Conservation (phyloP, 2,888 invertebrate species). For the Piscicola geometra region DNA sequence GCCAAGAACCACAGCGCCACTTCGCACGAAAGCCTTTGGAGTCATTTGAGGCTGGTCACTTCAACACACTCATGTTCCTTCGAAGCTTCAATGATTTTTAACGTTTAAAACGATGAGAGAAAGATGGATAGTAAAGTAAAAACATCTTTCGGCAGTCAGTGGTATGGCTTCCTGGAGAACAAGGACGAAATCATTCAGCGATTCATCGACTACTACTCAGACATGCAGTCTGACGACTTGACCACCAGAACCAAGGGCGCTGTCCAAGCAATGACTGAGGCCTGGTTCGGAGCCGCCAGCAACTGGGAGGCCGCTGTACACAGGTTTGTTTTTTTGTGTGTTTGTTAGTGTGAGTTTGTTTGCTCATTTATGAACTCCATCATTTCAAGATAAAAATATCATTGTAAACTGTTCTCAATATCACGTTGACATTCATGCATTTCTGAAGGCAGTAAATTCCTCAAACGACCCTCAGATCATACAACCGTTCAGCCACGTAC, state of each 20-base stretch:
- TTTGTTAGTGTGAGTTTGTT: too few relatives aligned
- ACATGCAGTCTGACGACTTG: slow-evolving; percentile 30
- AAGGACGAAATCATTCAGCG: slow-evolving; percentile 14
- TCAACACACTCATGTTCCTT: too few relatives aligned
- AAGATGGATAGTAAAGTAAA: too few relatives aligned
- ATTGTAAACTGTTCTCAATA: too few relatives aligned
- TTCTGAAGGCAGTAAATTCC: too few relatives aligned
- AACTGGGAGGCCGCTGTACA: slow-evolving; percentile 24
- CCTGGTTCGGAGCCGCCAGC: slow-evolving; percentile 33
- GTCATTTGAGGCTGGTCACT: slow-evolving; percentile 19
- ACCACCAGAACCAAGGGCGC: slow-evolving; percentile 29
- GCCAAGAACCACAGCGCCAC: slow-evolving; percentile 13
- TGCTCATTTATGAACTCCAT: too few relatives aligned
- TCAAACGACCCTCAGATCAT: slow-evolving; percentile 31
- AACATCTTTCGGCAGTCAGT: not conserved
- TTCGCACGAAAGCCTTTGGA: slow-evolving; percentile 28
- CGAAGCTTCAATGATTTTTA: not conserved
- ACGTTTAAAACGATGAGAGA: not conserved
- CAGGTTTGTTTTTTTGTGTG: too few relatives aligned
- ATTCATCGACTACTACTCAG: slow-evolving; percentile 32
- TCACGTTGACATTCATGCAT: too few relatives aligned
- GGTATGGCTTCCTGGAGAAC: slow-evolving; percentile 32
- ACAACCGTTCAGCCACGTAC: slow-evolving; percentile 34
- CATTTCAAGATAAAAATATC: too few relatives aligned
- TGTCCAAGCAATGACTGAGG: slow-evolving; percentile 26